These are phyloP conservation scores for Agraylea sexmaculata DNA, from an alignment of 1,140 invertebrate genomes.

Conservation along the genomic window DNA sequence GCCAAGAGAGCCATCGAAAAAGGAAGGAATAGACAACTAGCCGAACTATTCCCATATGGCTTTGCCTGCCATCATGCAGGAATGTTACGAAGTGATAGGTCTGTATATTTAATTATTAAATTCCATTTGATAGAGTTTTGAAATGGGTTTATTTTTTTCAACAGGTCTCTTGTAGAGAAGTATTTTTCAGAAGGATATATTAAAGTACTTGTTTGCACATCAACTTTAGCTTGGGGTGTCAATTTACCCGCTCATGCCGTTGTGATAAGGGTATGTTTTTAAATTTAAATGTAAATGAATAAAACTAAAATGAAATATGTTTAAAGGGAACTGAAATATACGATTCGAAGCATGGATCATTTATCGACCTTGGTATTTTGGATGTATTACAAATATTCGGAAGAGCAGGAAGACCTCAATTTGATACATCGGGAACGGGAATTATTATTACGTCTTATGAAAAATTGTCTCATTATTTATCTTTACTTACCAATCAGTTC, in stretches of 20 bases:
- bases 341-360: constrained; percentile 87
- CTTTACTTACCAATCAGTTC: constrained; percentile 88
- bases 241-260: constrained; percentile 97
- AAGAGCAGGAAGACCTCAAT: constrained; percentile 91
- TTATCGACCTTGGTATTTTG: constrained; percentile 90
- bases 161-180: constrained; percentile 72
- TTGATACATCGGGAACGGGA: constrained; percentile 82
- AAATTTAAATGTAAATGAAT: constrained; percentile 9
- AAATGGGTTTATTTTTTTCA: constrained; percentile 21
- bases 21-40: constrained; percentile 63
- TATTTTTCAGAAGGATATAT: constrained; percentile 81
- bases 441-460: constrained; percentile 91
- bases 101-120: constrained; percentile 21
- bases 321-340: constrained; percentile 92
- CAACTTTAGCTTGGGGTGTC: constrained; percentile 98
- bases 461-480: constrained; percentile 89
- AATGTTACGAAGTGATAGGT: constrained; percentile 75
- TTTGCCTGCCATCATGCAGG: constrained; percentile 97
- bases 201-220: constrained; percentile 92
- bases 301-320: constrained; percentile 9
- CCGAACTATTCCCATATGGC: constrained; percentile 75
- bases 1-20: constrained; percentile 54
- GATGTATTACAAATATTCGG: constrained; percentile 99
- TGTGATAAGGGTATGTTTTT: constrained; percentile 68
- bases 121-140: constrained; percentile 7